Percentiles rank a stretch among this genome's conserved stretches.
phyloP scores from a whole-genome alignment of 1,140 invertebrate genomes.

The Ephestia elutella region DNA sequence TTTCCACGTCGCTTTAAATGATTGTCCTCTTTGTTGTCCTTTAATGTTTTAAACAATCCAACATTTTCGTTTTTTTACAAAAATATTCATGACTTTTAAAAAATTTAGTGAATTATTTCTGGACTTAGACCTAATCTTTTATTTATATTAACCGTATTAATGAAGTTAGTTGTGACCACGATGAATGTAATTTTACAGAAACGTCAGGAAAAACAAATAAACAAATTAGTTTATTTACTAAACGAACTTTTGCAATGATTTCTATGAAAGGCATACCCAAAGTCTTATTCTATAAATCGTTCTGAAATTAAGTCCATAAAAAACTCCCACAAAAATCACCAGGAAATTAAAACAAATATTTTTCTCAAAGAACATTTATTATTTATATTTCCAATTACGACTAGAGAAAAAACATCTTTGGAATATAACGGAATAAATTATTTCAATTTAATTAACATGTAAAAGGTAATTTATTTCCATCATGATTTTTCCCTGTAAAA shows the following conservation, averaged over 20 bases:
- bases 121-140: too few species aligned
- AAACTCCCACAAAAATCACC: not conserved
- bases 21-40: constrained; percentile 1
- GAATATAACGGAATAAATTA: not conserved
- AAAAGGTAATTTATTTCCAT: constrained; percentile 6
- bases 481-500: not conserved
- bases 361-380: constrained; percentile 1
- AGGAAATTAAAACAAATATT: constrained; percentile 5
- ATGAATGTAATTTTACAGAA: too few species aligned
- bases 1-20: not conserved
- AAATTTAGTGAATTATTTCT: too few species aligned
- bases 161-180: too few species aligned
- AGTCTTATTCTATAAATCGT: too few species aligned
- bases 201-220: too few species aligned
- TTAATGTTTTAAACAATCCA: not conserved
- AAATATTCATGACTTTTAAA: too few species aligned
- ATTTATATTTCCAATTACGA: constrained; percentile 17
- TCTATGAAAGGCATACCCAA: too few species aligned
- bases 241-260: too few species aligned
- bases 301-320: too few species aligned
- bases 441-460: constrained; percentile 3
- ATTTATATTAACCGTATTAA: too few species aligned
- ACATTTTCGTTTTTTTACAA: not conserved
- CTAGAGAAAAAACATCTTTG: constrained; percentile 18
- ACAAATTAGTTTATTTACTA: too few species aligned